Evolutionary conservation across 2,113 vertebrate genomes (phyloP), one percentile per base, ranked within the genome.

Genomic region (Anolis carolinensis): DNA sequence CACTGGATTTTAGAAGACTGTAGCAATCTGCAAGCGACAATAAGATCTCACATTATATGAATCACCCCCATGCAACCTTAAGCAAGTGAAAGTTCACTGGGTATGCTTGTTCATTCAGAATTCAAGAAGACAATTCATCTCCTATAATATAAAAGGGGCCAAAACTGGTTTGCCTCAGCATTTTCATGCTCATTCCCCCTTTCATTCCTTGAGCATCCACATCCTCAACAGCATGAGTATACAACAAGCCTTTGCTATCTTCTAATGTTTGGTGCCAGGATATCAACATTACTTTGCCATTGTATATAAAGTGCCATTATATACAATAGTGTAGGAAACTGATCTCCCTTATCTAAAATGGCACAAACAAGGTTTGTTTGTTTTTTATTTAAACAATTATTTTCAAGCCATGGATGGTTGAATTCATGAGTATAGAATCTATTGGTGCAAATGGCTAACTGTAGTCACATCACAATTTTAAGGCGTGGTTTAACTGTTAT

Each of bases 1-100:
- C 92, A 86, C 86, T 89, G 93, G 95, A 83, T 92, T 81, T 0
- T 0, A 77, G 87, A 86, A 94, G 93, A 91, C 92, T 93, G 88
- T 89, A 93, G 88, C 86, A 88, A 83, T 67, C 84, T 93, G 91
- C 84, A 86, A 93, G 92, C 81, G 82, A 82, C 84, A 78, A 70
- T 7, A 72, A 85, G 81, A 88, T 82, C 79, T 13, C 44, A 79
- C 23, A 88, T 59, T 83, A 82, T 90, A 78, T 88, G 36, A 95
- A 92, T 62, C 75, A 39, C 63, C 89, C 90, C 77, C 25, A 55
- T 93, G 89, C 79, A 92, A 93, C 81, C 48, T 83, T 92, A 91
- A 79, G 77, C 92, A 90, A 92, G 71, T 91, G 74, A 82, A 85
- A 84, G 70, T 86, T 86, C 85, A 93, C 80, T 59, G 11, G 11